Base-by-base conservation (phyloP, 2,797 vertebrate genomes). In the Trachurus trachurus region DNA sequence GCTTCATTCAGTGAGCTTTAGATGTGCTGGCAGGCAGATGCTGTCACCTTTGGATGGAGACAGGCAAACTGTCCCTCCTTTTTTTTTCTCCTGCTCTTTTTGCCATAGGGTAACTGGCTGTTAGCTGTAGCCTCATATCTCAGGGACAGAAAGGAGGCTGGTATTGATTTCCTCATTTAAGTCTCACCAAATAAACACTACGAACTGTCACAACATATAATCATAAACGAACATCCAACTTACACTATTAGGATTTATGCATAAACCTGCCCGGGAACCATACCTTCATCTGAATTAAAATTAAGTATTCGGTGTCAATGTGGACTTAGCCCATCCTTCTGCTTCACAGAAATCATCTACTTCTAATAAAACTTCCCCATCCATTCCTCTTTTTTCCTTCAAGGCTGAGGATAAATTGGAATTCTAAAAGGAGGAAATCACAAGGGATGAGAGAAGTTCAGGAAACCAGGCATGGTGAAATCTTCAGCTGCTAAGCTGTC, bases 341-440 rank as follows among this genome's bases (percentile, higher is more conserved):
- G 66, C 80, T 63, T 84, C 86, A 86, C 56, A 82, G 71, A 79
- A 86, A 84, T 80, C 16, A 74, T 78, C 81, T 26, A 68, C 77
- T 88, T 89, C 85, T 73, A 49, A 78, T 82, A 73, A 79, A 92
- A 87, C 85, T 72, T 76, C 78, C 80, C 81, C 76, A 72, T 81
- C 61, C 72, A 47, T 22, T 3, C 31, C 62, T 65, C 66, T 71
- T 78, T 85, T 53, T 66, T 79, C 70, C 89, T 94, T 88, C 88
- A 88, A 92, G 80, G 88, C 90, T 77, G 49, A 72, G 76, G 86
- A 92, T 94, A 91, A 91, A 93, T 89, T 90, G 89, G 83, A 93
- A 89, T 94, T 91, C 80, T 86, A 77, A 88, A 90, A 86, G 82
- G 40, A 78, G 86, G 80, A 90, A 92, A 89, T 92, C 88, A 81